These are phyloP conservation scores for Melanocharis versteri DNA, from an alignment of 2,113 vertebrate genomes.

Conservation along the genomic window DNA sequence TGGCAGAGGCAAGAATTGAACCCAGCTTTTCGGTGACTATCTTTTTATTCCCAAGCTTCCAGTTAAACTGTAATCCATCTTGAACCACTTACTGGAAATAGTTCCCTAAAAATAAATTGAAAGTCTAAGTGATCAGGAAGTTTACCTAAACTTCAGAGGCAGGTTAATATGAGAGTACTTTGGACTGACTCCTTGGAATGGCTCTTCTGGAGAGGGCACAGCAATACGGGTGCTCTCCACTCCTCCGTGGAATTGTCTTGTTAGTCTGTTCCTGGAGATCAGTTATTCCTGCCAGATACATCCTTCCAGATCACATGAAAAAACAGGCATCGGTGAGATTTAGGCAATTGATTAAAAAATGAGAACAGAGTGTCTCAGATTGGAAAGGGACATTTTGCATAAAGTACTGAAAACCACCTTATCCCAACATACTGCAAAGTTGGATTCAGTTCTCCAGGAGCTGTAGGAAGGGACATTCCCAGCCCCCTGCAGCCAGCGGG, in stretches of 20 bases:
- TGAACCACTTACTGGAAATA: slow-evolving; percentile 53
- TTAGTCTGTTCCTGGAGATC: neutral
- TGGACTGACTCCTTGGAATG: neutral
- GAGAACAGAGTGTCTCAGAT: neutral
- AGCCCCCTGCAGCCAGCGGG: neutral
- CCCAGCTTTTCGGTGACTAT: slow-evolving; percentile 54
- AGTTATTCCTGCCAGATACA: rapidly evolving
- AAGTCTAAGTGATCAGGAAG: slow-evolving; percentile 48
- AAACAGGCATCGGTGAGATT: neutral
- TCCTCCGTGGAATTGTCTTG: rapidly evolving
- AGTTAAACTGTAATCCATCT: slow-evolving; percentile 51
- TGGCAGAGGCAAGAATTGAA: slow-evolving; percentile 64
- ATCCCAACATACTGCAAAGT: neutral
- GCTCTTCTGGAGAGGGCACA: neutral
- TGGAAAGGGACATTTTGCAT: neutral
- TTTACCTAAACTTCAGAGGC: slow-evolving; percentile 44
- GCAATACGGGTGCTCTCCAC: rapidly evolving
- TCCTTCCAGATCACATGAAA: neutral
- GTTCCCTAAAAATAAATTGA: slow-evolving; percentile 50
- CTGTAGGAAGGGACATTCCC: neutral
- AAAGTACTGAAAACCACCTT: neutral
- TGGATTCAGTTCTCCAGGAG: neutral
- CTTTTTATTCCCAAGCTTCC: slow-evolving; percentile 36
- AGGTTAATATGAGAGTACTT: slow-evolving; percentile 1
- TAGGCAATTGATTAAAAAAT: neutral